A percentile compares a stretch with the other conserved stretches of the same genome.
phyloP scores from a whole-genome alignment of 2,888 invertebrate genomes.

The Cheilosia soror region DNA sequence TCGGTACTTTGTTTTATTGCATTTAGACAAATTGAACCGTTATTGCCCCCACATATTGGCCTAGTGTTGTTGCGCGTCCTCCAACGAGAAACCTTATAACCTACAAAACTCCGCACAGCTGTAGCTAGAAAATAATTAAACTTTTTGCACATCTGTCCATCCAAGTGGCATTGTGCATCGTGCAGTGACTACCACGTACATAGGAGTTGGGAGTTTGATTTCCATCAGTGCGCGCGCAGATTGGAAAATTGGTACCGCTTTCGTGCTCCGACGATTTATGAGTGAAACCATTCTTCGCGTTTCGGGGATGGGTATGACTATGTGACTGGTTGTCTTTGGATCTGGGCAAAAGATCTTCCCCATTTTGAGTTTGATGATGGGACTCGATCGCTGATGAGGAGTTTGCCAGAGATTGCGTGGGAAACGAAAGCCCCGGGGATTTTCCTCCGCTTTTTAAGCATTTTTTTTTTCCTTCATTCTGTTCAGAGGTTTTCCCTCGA shows the following conservation, averaged over 20 bases:
- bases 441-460: constrained; percentile 21
- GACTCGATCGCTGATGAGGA: constrained; percentile 56
- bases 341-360: constrained; percentile 49
- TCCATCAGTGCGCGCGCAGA: constrained; percentile 34
- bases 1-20: constrained; percentile 44
- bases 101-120: constrained; percentile 66
- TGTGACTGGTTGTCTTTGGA: constrained; percentile 6
- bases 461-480: constrained; percentile 19
- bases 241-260: constrained; percentile 66
- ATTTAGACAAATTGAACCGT: constrained; percentile 73
- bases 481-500: constrained; percentile 7
- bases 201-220: constrained; percentile 14
- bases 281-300: constrained; percentile 58
- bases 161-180: constrained; percentile 44
- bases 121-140: constrained; percentile 67
- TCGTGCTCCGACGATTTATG: constrained; percentile 65
- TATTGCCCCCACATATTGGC: constrained; percentile 47
- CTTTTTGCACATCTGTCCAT: constrained; percentile 64
- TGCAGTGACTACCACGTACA: neutral
- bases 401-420: constrained; percentile 67
- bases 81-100: constrained; percentile 65
- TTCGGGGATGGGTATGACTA: constrained; percentile 62
- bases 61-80: constrained; percentile 34
- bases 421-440: constrained; percentile 68
- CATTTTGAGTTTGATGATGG: constrained; percentile 48